Conservation (phyloP, 2,113 vertebrate genomes). For the Rallus limicola region DNA sequence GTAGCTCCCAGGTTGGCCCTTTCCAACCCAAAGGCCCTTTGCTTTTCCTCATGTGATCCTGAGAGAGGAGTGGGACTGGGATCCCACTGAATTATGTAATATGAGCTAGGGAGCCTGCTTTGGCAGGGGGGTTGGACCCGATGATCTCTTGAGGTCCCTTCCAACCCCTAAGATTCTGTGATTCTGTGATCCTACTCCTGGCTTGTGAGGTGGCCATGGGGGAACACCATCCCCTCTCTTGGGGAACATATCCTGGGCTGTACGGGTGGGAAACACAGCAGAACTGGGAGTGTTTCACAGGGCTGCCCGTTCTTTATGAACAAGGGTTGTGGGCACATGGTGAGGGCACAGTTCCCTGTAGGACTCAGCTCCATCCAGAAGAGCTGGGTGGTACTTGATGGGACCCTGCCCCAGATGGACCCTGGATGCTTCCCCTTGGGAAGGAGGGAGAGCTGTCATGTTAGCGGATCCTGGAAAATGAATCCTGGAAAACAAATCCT, state of each 20-base stretch:
- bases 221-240: not conserved
- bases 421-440: not conserved
- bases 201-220: not conserved
- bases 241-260: not conserved
- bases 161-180: no score
- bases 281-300: not conserved
- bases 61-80: not conserved
- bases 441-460: not conserved
- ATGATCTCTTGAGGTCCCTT: no score
- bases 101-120: no score
- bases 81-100: no score
- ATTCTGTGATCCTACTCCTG: not conserved
- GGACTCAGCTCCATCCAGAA: not conserved
- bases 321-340: not conserved
- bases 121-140: no score
- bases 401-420: accelerated
- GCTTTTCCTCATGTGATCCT: not conserved
- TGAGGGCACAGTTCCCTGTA: accelerated
- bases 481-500: not conserved
- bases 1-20: not conserved
- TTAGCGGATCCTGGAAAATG: not conserved
- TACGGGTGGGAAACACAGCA: not conserved
- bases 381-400: not conserved
- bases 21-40: not conserved
- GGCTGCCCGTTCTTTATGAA: not conserved